These are phyloP conservation scores for Acanthornis magna DNA, from an alignment of 2,797 vertebrate genomes.

Conservation along the genomic window DNA sequence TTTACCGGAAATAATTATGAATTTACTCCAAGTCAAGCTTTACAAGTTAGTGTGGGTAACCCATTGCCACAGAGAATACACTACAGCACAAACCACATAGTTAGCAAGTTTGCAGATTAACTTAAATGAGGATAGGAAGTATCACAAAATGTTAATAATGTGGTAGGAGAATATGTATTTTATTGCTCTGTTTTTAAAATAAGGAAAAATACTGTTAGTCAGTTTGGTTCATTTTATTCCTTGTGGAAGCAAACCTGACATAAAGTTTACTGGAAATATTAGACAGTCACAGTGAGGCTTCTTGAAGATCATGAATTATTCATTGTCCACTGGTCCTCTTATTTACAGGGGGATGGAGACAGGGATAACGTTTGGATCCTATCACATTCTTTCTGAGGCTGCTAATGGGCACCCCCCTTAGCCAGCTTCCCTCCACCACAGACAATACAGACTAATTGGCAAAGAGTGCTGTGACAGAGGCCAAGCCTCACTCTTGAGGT, in stretches of 20 bases:
- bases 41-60: neutral
- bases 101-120: neutral
- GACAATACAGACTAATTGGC: slow-evolving; percentile 17
- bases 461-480: neutral
- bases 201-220: neutral
- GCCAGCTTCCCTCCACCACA: neutral
- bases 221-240: neutral
- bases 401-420: slow-evolving; percentile 1
- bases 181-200: neutral
- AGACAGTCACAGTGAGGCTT: neutral
- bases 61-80: neutral
- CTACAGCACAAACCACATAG: neutral
- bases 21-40: neutral
- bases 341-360: neutral
- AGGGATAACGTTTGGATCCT: neutral
- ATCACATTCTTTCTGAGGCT: neutral
- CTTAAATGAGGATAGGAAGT: neutral
- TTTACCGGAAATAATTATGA: neutral
- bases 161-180: neutral
- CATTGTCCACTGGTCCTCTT: neutral
- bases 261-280: neutral
- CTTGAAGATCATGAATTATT: slow-evolving; percentile 27
- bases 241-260: neutral
- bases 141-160: neutral
- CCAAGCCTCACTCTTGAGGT: neutral